These are phyloP conservation scores for Cassiopea xamachana DNA, from an alignment of 30 jellyfish, hydroid and myxozoan species.

Conservation along the genomic window DNA sequence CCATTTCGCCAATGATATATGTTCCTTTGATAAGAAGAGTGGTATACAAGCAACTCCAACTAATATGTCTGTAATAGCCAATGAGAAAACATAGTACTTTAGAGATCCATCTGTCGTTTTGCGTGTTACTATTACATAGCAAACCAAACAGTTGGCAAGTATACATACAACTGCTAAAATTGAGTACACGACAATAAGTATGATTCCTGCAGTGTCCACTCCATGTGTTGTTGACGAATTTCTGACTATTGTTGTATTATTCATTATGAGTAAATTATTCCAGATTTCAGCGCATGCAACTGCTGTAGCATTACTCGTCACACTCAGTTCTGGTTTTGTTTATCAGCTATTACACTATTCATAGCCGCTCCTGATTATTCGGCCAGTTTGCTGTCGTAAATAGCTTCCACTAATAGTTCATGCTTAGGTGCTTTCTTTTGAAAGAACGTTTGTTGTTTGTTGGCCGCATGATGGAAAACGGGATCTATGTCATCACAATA, in stretches of 20 bases:
- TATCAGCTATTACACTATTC: too few species aligned
- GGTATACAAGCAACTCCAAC: constrained; percentile 11
- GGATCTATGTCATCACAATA: not conserved
- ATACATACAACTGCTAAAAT: not conserved
- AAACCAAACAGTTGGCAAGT: not conserved
- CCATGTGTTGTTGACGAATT: not conserved
- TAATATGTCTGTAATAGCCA: constrained; percentile 8
- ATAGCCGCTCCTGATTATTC: not conserved
- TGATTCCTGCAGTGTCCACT: not conserved
- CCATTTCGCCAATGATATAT: not conserved
- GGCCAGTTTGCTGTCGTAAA: not conserved
- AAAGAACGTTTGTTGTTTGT: not conserved
- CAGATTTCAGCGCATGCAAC: not conserved
- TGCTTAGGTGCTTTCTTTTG: not conserved
- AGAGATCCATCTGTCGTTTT: not conserved
- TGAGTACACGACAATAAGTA: not conserved
- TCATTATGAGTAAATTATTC: not conserved
- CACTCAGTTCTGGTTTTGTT: too few species aligned
- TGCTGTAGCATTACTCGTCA: too few species aligned
- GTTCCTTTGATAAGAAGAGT: not conserved
- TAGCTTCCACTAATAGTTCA: not conserved
- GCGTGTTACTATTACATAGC: constrained; percentile 7
- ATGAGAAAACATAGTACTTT: constrained; percentile 6
- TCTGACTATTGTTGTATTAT: not conserved
- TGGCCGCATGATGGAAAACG: not conserved